Evolutionary conservation across 2,797 vertebrate genomes (phyloP).

Genomic region (Cyprinodon diabolis): DNA sequence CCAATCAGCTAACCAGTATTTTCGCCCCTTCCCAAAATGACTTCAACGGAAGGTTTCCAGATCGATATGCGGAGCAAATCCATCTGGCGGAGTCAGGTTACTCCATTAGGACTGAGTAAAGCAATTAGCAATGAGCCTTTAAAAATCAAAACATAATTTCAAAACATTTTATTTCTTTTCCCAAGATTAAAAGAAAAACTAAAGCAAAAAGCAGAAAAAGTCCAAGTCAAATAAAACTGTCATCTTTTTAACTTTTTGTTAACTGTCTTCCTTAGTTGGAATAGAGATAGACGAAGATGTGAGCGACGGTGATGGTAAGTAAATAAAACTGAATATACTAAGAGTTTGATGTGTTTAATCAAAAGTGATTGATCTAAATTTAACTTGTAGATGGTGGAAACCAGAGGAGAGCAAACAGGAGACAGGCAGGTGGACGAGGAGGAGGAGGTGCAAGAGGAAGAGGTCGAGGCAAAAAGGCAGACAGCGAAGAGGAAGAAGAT

Average conservation of each 20-base stretch:
- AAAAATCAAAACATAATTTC: no score
- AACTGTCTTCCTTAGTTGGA: constrained; percentile 75
- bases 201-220: no score
- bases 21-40: no score
- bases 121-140: no score
- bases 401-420: constrained; percentile 52
- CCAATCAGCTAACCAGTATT: no score
- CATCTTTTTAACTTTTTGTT: neutral
- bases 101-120: no score
- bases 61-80: no score
- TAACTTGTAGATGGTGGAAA: constrained; percentile 29
- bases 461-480: constrained; percentile 64
- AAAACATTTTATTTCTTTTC: no score
- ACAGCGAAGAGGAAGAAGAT: constrained; percentile 75
- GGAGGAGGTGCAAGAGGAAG: constrained; percentile 56
- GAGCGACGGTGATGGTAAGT: constrained; percentile 86
- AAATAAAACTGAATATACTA: constrained; percentile 4
- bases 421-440: constrained; percentile 64
- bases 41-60: no score
- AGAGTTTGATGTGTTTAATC: neutral
- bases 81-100: no score
- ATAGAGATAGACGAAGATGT: constrained; percentile 85
- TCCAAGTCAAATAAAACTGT: neutral
- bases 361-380: neutral
- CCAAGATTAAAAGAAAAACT: neutral